Percentiles rank a stretch among this genome's conserved stretches.
Evolutionary conservation across 2,113 vertebrate species (phyloP).

Genomic region (Cygnus buccinator): DNA sequence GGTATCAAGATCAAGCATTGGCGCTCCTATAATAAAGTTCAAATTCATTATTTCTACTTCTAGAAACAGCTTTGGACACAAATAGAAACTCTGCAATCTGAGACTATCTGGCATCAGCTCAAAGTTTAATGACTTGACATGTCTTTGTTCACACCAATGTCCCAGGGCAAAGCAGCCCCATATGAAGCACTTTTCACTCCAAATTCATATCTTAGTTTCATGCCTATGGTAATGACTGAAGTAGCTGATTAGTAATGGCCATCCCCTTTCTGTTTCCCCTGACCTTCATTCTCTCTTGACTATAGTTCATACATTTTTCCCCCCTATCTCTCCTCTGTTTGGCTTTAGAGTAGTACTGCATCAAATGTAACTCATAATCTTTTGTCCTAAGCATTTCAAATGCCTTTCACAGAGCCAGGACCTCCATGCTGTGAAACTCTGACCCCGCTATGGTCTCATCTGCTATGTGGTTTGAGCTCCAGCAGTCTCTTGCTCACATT

Average conservation of each 20-base stretch:
- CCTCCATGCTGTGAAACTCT: neutral
- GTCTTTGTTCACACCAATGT: conserved; percentile 43
- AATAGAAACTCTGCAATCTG: conserved; percentile 34
- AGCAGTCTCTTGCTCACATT: neutral
- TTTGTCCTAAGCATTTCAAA: neutral
- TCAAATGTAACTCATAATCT: neutral
- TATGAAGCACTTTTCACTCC: conserved; percentile 3
- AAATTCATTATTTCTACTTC: neutral
- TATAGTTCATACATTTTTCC: neutral
- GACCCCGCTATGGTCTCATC: neutral
- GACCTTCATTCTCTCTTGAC: neutral
- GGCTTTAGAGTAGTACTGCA: neutral
- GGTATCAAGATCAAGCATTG: neutral
- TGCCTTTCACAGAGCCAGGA: neutral
- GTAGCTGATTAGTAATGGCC: conserved; percentile 27
- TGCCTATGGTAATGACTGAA: neutral
- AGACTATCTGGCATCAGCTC: conserved; percentile 12
- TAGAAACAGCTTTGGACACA: conserved; percentile 15
- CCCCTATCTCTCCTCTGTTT: neutral
- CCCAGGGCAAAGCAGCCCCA: conserved; percentile 9
- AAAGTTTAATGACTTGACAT: conserved; percentile 36
- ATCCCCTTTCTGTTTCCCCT: neutral
- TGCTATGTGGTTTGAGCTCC: neutral
- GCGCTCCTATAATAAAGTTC: neutral
- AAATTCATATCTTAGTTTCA: conserved; percentile 6